Evolutionary conservation across 2,797 vertebrate species (phyloP), one percentile per base, ranked within the genome.

Genomic region (Takifugu rubripes): DNA sequence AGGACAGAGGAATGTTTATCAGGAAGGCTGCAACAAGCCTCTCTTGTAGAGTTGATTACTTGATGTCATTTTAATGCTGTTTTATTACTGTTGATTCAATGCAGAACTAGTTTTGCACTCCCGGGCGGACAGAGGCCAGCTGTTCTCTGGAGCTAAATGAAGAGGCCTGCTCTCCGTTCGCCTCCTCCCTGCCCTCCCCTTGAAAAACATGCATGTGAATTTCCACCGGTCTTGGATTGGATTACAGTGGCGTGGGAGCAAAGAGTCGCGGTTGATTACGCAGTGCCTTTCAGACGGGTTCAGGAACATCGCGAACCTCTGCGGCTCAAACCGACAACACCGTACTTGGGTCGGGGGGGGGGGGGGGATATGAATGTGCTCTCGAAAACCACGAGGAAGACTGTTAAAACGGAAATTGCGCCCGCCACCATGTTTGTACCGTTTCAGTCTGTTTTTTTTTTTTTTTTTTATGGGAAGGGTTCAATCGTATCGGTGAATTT

Each of bases 41-140:
- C 74, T 84, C 81, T 68, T 78, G 78, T 80, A 80, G 81, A 87
- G 81, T 83, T 81, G 83, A 87, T 89, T 89, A 85, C 86, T 88
- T 89, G 87, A 87, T 88, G 85, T 88, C 85, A 86, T 87, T 85
- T 84, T 83, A 87, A 83, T 88, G 85, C 84, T 89, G 85, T 89
- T 88, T 89, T 85, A 86, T 88, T 85, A 82, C 80, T 88, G 82
- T 90, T 75, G 77, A 88, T 85, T 86, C 81, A 87, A 87, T 81
- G 84, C 85, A 88, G 87, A 88, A 88, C 79, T 88, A 80, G 81
- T 86, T 89, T 90, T 90, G 86, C 89, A 89, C 88, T 89, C 81
- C 77, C 17, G 48, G 69, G 75, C 54, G 52, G 84, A 86, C 75
- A 66, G 74, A 64, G 54, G 57, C 70, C 79, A 71, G 84, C 79